Evolutionary conservation across 2,888 invertebrate species (phyloP), one percentile per base, ranked within the genome.

Genomic region (Merodon equestris): DNA sequence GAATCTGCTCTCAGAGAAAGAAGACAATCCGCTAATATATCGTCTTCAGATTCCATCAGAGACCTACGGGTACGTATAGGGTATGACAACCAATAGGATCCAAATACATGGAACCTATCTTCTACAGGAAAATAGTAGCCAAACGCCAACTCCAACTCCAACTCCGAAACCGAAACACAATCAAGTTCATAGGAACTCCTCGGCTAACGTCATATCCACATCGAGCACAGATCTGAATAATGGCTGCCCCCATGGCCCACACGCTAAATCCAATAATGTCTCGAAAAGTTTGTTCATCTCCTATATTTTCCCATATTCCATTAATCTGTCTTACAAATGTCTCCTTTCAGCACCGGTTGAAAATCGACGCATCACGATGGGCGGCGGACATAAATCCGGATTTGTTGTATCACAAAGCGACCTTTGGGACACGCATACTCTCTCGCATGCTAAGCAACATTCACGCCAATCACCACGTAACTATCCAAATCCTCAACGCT

Each of bases 391-490:
- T 5, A 89, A 89, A 81, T 91, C 92, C 64, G 91, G 91, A 81
- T 92, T 91, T 84, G 92, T 92, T 57, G 92, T 92, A 4, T 92
- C 92, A 0, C 92, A 92, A 85, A 92, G 92, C 83, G 92, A 92
- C 84, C 87, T 92, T n/a, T 92, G 92, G 92, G 92, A 92, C 82
- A 92, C 92, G 0, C 92, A 91, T 76, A 92, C 92, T 0, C 91
- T 92, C 81, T 91, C 92, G 0, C 89, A 89, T 83, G 89, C 89
- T 56, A 89, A 89, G 70, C 89, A 89, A 70, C 87, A 88, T 74
- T 86, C 87, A 1, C 85, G 89, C 0, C 89, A 89, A 74, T 88
- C 89, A 53, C 88, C 89, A n/a, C 86, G 89, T 2, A 88, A 87
- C 70, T 86, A 88, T 74, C 86, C 87, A 17, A 88, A 86, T 81